phyloP scores from a whole-genome alignment of 2,113 vertebrate species.

The Nestor notabilis region DNA sequence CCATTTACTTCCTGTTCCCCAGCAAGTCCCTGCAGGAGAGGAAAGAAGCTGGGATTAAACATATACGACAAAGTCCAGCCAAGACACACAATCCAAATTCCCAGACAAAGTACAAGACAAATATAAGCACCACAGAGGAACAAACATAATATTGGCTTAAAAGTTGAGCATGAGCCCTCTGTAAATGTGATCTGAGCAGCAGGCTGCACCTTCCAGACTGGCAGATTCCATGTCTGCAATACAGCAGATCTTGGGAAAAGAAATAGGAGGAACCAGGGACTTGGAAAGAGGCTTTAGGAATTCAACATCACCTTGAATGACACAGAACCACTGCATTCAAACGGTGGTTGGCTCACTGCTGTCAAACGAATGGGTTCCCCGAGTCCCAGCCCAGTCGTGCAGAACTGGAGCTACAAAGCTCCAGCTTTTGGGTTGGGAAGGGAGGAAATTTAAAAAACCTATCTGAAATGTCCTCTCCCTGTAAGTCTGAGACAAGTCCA shows the following conservation, averaged over 20 bases:
- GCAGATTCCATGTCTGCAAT: not conserved
- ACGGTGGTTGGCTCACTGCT: rapidly evolving
- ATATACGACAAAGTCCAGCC: not conserved
- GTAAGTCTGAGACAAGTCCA: not conserved
- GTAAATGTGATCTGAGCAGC: not conserved
- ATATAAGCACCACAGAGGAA: slow-evolving; percentile 25
- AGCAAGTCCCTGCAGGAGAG: slow-evolving; percentile 22
- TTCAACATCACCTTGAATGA: not conserved
- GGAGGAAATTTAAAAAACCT: not conserved
- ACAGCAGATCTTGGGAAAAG: not conserved
- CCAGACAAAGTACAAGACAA: slow-evolving; percentile 44
- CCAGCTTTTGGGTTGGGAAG: not conserved
- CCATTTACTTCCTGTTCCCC: slow-evolving; percentile 41
- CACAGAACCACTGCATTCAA: not conserved
- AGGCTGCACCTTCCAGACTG: not conserved
- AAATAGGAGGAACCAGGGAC: not conserved
- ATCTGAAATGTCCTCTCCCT: not conserved
- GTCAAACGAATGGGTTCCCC: not conserved
- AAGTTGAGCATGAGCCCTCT: not conserved
- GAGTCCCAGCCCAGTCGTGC: not conserved
- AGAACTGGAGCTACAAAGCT: not conserved
- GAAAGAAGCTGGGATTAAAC: slow-evolving; percentile 43
- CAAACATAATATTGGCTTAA: not conserved
- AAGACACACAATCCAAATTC: slow-evolving; percentile 50
- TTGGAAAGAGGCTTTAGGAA: not conserved